Evolutionary conservation across 2,888 invertebrate species (phyloP), one percentile per base, ranked within the genome.

Genomic region (Caenorhabditis zanzibari): DNA sequence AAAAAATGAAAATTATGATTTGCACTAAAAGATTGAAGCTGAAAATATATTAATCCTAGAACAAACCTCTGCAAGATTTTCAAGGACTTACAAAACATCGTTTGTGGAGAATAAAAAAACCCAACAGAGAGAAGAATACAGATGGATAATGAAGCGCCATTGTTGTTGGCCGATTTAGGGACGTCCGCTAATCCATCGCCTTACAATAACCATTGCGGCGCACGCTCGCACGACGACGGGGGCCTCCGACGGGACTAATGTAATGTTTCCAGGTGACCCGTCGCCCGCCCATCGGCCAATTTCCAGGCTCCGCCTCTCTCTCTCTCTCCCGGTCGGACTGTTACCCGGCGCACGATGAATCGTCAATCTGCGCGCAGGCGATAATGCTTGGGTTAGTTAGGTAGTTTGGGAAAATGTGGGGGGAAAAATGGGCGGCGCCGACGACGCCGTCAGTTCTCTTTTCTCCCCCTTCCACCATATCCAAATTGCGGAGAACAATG

Each of bases 231-330:
- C 72, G 58, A 41, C 56, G 19, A n/a, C n/a, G n/a, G n/a, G n/a
- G 73, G 49, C 22, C 58, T 24, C 32, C 54, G 54, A 26, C 47
- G 59, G 80, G 77, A 81, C 81, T 81, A 81, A 81, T 81, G 74
- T 81, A 81, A 75, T 81, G 81, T 81, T 81, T 81, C 81, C 81
- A 81, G 81, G 75, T 81, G 81, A 81, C 81, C 81, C 81, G 74
- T 73, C 74, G 80, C 73, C 73, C 73, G 58, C 61, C 74, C 72
- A 41, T 22, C 41, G 38, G n/a, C 69, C 14, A 35, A 38, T 64
- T 64, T 56, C 58, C 22, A 59, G 32, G 63, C 81, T 73, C 75
- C 81, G 74, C 75, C 79, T 41, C 38, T 61, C n/a, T n/a, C n/a
- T n/a, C n/a, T n/a, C n/a, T n/a, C n/a, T n/a, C n/a, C n/a, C n/a